These are phyloP conservation scores for Periphyllus acericola DNA, from an alignment of 2,888 invertebrate genomes.

Conservation along the genomic window DNA sequence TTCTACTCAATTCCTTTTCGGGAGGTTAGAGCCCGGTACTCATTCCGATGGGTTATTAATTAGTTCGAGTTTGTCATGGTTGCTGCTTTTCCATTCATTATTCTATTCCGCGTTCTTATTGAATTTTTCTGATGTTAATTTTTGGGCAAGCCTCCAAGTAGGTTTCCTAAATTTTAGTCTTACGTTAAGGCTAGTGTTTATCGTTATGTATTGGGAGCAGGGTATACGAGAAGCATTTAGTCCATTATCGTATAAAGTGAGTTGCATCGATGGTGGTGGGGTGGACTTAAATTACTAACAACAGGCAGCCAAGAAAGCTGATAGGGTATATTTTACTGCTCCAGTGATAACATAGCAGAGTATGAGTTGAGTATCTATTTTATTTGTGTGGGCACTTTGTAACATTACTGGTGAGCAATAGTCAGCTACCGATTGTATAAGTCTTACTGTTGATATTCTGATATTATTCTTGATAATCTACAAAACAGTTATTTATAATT, in stretches of 20 bases:
- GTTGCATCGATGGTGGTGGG: slow-evolving; percentile 1
- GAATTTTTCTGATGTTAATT: slow-evolving; percentile 32
- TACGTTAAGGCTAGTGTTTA: neutral
- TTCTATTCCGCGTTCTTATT: slow-evolving; percentile 5
- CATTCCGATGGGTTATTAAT: neutral
- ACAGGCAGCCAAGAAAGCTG: neutral
- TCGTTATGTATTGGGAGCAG: slow-evolving; percentile 17
- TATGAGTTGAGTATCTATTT: neutral
- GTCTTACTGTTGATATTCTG: too few relatives aligned
- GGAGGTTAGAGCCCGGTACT: slow-evolving; percentile 15
- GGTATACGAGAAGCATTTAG: neutral
- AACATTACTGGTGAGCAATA: too few relatives aligned
- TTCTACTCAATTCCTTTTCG: neutral
- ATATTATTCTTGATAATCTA: too few relatives aligned
- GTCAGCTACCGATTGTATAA: too few relatives aligned
- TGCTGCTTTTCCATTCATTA: neutral
- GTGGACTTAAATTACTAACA: slow-evolving; percentile 25
- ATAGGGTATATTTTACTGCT: slow-evolving; percentile 9
- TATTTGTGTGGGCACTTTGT: too few relatives aligned
- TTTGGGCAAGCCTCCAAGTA: slow-evolving; percentile 27
- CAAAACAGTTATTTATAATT: too few relatives aligned
- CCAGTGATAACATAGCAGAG: slow-evolving; percentile 12
- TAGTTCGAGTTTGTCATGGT: neutral
- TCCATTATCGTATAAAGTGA: slow-evolving; percentile 3
- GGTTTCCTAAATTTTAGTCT: slow-evolving; percentile 37